phyloP scores from a whole-genome alignment of 2,113 vertebrate genomes.

The Cephalopholis sonnerati region DNA sequence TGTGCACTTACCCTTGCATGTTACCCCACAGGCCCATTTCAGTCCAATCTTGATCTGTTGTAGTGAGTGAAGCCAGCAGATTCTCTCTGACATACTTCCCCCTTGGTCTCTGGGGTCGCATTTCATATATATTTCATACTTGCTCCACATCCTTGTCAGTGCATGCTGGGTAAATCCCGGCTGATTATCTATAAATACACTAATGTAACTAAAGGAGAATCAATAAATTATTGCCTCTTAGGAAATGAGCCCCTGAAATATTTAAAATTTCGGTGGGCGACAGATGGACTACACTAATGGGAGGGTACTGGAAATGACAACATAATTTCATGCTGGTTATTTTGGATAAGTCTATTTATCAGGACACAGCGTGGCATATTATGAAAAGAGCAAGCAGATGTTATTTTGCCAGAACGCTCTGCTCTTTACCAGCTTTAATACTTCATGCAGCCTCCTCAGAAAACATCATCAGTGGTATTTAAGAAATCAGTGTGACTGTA shows the following conservation, averaged over 20 bases:
- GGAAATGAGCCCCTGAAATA: constrained; percentile 72
- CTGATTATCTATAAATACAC: constrained; percentile 81
- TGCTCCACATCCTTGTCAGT: constrained; percentile 72
- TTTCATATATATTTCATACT: constrained; percentile 81
- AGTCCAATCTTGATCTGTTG: constrained; percentile 45
- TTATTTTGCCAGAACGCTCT: constrained; percentile 6
- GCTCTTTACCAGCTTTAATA: not conserved
- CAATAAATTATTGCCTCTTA: constrained; percentile 81
- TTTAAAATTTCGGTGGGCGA: constrained; percentile 60
- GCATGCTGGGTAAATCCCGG: constrained; percentile 68
- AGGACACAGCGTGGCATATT: not conserved
- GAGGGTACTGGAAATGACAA: constrained; percentile 59
- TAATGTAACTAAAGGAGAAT: constrained; percentile 79
- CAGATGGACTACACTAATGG: constrained; percentile 59
- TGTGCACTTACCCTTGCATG: constrained; percentile 37
- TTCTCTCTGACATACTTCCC: constrained; percentile 75
- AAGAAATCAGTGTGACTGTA: not conserved
- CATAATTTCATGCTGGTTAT: constrained; percentile 52
- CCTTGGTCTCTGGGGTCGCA: constrained; percentile 66
- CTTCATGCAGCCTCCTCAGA: constrained; percentile 16
- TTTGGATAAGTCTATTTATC: constrained; percentile 24
- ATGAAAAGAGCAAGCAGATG: constrained; percentile 26
- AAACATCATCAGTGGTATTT: constrained; percentile 31
- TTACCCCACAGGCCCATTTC: constrained; percentile 77
- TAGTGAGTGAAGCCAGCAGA: constrained; percentile 59